phyloP scores from a whole-genome alignment of 2,113 vertebrate species.

The Catharus minimus region DNA sequence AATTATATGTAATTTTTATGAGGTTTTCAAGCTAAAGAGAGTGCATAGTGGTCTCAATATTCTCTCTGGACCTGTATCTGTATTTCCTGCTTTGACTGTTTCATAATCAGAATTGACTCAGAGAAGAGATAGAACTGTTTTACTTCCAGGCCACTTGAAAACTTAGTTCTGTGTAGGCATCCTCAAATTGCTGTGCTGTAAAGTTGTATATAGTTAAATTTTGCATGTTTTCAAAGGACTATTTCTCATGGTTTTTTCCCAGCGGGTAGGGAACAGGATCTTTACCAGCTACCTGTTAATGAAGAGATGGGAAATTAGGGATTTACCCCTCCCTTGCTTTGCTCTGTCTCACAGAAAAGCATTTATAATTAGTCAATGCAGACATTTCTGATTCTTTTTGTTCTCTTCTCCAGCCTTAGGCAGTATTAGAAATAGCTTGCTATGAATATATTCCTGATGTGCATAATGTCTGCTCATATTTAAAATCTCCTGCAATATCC shows the following conservation, averaged over 20 bases:
- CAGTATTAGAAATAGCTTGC: conserved; percentile 54
- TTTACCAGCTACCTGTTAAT: background rate
- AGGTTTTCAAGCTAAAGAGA: background rate
- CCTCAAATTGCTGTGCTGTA: background rate
- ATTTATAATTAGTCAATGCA: conserved; percentile 42
- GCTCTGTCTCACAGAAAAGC: background rate
- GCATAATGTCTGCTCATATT: conserved; percentile 33
- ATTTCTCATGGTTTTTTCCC: background rate
- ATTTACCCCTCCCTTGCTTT: conserved; percentile 3
- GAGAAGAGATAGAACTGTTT: background rate
- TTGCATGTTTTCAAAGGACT: background rate
- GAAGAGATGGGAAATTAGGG: background rate
- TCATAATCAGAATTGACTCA: background rate
- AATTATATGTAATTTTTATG: background rate
- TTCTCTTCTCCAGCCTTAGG: conserved; percentile 47
- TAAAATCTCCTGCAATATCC: conserved; percentile 10
- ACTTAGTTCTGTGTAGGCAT: background rate
- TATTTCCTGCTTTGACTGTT: background rate
- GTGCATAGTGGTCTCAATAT: background rate
- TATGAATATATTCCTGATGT: conserved; percentile 26
- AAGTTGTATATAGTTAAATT: background rate
- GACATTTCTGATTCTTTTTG: conserved; percentile 59
- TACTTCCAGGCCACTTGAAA: background rate
- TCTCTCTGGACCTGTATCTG: background rate
- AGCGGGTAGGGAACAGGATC: background rate